These are phyloP conservation scores for Lasius fuliginosus DNA, from an alignment of 2,888 invertebrate species.

Conservation along the genomic window DNA sequence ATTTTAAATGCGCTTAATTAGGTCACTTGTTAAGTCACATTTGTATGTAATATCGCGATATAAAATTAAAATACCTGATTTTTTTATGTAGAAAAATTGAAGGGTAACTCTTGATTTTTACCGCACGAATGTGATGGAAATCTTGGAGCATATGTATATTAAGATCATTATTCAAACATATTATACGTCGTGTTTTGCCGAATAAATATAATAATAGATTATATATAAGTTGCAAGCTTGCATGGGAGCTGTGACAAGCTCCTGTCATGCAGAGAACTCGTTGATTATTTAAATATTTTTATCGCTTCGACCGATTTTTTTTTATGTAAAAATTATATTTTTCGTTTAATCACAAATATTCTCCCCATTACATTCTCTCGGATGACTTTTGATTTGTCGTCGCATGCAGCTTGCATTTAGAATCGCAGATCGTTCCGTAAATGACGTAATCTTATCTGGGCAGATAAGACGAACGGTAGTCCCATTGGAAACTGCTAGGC, in stretches of 20 bases:
- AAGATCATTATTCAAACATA: conserved; percentile 6
- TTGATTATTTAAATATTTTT: not conserved
- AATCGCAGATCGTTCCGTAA: conserved; percentile 56
- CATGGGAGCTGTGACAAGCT: not conserved
- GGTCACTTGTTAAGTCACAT: conserved; percentile 75
- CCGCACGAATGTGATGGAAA: not conserved
- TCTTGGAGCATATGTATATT: not conserved
- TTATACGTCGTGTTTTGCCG: not conserved
- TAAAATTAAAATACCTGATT: conserved; percentile 69
- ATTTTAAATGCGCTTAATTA: conserved; percentile 83
- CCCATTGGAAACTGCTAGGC: conserved; percentile 71
- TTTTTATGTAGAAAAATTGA: conserved; percentile 10
- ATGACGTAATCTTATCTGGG: conserved; percentile 67
- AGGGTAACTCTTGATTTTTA: conserved; percentile 7
- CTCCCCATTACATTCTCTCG: not conserved
- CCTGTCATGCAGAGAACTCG: not conserved
- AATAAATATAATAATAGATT: conserved; percentile 10
- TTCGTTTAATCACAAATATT: not conserved
- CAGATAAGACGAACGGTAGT: conserved; percentile 69
- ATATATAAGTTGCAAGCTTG: not conserved
- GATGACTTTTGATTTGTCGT: conserved; percentile 49
- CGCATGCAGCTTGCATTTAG: conserved; percentile 56
- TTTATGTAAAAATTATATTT: not conserved
- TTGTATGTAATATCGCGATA: conserved; percentile 67
- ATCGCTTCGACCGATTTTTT: not conserved